Evolutionary conservation across 2,113 vertebrate species (phyloP).

Genomic region (Galbula dea): DNA sequence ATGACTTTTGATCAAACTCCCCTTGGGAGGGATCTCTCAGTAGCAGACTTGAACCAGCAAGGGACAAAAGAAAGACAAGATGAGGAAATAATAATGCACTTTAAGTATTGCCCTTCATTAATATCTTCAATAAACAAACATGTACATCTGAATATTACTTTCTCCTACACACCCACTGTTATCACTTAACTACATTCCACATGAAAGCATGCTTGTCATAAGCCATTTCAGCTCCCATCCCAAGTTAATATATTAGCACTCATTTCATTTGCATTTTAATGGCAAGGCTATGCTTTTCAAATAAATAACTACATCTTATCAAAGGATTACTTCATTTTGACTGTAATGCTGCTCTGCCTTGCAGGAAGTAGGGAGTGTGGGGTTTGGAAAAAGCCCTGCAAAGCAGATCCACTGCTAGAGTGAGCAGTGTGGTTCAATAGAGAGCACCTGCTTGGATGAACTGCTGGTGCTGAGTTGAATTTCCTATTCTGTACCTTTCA

Average conservation of each 20-base stretch:
- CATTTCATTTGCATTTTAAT: constrained; percentile 77
- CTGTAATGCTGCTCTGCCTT: neutral
- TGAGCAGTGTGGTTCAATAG: fast-evolving
- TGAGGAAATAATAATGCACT: constrained; percentile 3
- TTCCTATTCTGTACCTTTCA: fast-evolving
- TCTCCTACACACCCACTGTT: constrained; percentile 14
- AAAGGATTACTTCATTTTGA: constrained; percentile 66
- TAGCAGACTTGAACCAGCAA: neutral
- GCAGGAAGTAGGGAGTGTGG: neutral
- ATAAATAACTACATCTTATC: constrained; percentile 67
- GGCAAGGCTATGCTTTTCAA: constrained; percentile 59
- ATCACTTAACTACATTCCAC: constrained; percentile 61
- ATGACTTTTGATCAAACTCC: constrained; percentile 29
- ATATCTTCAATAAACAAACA: constrained; percentile 66
- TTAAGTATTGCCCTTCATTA: constrained; percentile 42
- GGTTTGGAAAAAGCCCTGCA: neutral
- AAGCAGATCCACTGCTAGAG: neutral
- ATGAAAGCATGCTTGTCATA: constrained; percentile 67
- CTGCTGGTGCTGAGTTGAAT: neutral
- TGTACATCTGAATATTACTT: neutral
- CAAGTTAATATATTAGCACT: constrained; percentile 68
- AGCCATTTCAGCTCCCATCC: constrained; percentile 57
- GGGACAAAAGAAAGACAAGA: constrained; percentile 35
- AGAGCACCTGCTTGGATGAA: neutral
- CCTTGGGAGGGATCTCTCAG: neutral